Conservation (phyloP, 2,113 vertebrate species). For the Cheirogaleus medius region DNA sequence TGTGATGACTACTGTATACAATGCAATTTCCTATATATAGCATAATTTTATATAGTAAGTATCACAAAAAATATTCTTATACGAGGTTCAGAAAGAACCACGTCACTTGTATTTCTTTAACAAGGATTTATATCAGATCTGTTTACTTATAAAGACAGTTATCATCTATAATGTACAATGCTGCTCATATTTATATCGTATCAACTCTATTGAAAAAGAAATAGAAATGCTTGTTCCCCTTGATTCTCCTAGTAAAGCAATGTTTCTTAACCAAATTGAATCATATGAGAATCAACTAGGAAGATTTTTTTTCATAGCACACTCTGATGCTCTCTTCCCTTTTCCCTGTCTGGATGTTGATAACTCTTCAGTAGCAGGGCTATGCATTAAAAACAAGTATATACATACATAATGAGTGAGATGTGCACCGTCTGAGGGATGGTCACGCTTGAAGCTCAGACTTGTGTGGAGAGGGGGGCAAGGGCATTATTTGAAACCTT, state of each 20-base stretch:
- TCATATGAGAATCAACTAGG: neutral
- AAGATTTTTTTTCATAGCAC: neutral
- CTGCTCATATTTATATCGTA: neutral
- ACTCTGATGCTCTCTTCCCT: neutral
- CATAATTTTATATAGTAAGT: neutral
- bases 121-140: neutral
- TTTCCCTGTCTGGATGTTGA: neutral
- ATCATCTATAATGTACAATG: neutral
- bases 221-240: neutral
- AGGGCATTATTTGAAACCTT: too few relatives aligned
- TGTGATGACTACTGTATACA: neutral
- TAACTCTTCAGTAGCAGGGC: neutral
- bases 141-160: neutral
- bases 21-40: neutral
- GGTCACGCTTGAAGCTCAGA: too few relatives aligned
- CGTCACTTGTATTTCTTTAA: neutral
- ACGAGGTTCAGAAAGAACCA: neutral
- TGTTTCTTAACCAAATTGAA: neutral
- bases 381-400: neutral
- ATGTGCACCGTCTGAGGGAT: too few relatives aligned
- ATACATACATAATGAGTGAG: too few relatives aligned
- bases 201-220: neutral
- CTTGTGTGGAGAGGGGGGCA: too few relatives aligned
- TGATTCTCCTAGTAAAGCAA: neutral
- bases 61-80: neutral